Evolutionary conservation across 2,113 vertebrate genomes (phyloP), one percentile per base, ranked within the genome.

Genomic region (Lutjanus erythropterus): DNA sequence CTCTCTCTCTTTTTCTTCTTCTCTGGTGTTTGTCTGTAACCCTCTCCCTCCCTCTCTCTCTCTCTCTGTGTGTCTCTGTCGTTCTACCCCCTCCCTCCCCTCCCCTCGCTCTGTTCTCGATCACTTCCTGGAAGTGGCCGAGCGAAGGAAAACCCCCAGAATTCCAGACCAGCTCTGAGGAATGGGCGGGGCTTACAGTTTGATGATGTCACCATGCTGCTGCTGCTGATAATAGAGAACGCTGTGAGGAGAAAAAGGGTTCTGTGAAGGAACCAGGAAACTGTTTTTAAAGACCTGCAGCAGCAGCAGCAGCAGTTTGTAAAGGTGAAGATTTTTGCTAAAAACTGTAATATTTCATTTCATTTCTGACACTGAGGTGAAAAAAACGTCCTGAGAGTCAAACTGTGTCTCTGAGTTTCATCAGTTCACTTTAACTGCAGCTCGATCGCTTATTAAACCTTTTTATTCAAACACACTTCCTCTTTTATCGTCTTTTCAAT

Each of bases 101-200:
- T 3, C 52, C 25, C 35, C 61, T 29, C 47, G 8, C 18, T 39
- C 75, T 81, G 39, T 52, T 83, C 62, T 78, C 89, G 85, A 83
- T 91, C 91, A 94, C 94, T 96, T 95, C 95, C 95, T 91, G 95
- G 93, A 95, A 95, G 93, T 90, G 79, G 83, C 76, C 7, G 44
- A 53, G 52, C 18, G 3, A 61, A 95, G 95, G 95, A 95, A 95
- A 96, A 91, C 92, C 95, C 95, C 95, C 82, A 94, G 91, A 95
- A 94, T 92, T 91, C 95, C 94, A 92, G 89, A 87, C 60, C 89
- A 78, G 71, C 8, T 1, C 21, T 2, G 44, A 27, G 49, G 46
- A n/a, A n/a, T n/a, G 86, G 86, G 86, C 65, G 56, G 55, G 6
- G 83, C 81, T 39, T n/a, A 11, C 9, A 1, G 39, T n/a, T n/a